Evolutionary conservation across 2,797 vertebrate genomes (phyloP).

Genomic region (Sandelia bainsii): DNA sequence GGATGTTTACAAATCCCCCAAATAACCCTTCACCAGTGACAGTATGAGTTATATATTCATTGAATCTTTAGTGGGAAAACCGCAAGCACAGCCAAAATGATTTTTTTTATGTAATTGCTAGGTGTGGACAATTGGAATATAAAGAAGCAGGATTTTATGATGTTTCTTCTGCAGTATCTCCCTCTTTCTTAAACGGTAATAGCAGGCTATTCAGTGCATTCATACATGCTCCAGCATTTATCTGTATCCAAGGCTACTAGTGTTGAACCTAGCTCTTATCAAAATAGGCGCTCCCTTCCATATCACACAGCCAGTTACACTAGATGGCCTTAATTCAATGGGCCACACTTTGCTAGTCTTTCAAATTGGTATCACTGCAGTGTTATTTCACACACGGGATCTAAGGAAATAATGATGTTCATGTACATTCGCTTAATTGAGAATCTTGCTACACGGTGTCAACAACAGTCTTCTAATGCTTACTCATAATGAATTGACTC

Average conservation of each 20-base stretch:
- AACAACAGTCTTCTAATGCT: slow-evolving; percentile 66
- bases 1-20: slow-evolving; percentile 77
- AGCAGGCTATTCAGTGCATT: slow-evolving; percentile 63
- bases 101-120: slow-evolving; percentile 67
- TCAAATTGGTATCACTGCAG: slow-evolving; percentile 47
- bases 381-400: slow-evolving; percentile 53
- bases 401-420: slow-evolving; percentile 63
- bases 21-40: slow-evolving; percentile 75
- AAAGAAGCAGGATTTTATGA: slow-evolving; percentile 50
- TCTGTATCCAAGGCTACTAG: slow-evolving; percentile 66
- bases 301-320: slow-evolving; percentile 73
- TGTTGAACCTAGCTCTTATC: slow-evolving; percentile 62
- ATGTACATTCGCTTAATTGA: slow-evolving; percentile 67
- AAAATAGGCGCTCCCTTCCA: slow-evolving; percentile 54
- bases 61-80: slow-evolving; percentile 72
- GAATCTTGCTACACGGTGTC: slow-evolving; percentile 59
- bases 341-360: slow-evolving; percentile 48
- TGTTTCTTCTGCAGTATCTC: slow-evolving; percentile 54
- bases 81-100: slow-evolving; percentile 63
- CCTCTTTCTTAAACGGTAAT: slow-evolving; percentile 62
- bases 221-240: slow-evolving; percentile 55
- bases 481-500: slow-evolving; percentile 64
- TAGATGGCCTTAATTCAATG: slow-evolving; percentile 70
- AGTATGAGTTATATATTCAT: slow-evolving; percentile 73
- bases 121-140: slow-evolving; percentile 64